Evolutionary conservation across 1,140 invertebrate genomes (phyloP).

Genomic region (Trypoxylus dichotomus): DNA sequence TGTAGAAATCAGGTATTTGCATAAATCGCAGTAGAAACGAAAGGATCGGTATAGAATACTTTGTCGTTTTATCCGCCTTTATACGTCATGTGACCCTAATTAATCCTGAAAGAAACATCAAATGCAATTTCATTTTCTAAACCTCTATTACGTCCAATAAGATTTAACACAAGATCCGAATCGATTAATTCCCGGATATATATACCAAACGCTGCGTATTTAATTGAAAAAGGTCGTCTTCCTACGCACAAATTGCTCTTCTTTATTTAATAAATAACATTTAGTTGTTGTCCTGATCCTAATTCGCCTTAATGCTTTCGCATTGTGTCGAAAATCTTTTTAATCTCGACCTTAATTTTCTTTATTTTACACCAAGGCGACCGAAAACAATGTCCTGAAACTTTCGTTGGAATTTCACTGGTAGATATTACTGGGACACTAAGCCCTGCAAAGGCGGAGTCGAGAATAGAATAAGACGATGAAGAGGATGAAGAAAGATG

Average conservation of each 20-base stretch:
- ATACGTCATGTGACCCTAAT: no score
- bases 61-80: no score
- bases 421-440: not conserved
- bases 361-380: slow-evolving; percentile 22
- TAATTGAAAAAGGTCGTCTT: not conserved
- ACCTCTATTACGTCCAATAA: no score
- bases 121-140: no score
- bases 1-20: no score
- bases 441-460: not conserved
- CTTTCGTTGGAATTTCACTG: slow-evolving; percentile 7
- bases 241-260: not conserved
- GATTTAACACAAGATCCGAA: not conserved
- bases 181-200: not conserved
- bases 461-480: not conserved
- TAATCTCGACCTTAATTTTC: slow-evolving; percentile 11
- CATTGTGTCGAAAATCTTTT: slow-evolving; percentile 14
- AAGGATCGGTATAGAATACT: no score
- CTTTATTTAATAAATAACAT: slow-evolving; percentile 17
- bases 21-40: no score
- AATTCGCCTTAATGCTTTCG: slow-evolving; percentile 13
- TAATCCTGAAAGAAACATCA: no score
- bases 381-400: slow-evolving; percentile 20
- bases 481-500: not conserved
- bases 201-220: not conserved
- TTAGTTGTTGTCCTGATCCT: slow-evolving; percentile 4